phyloP scores from a whole-genome alignment of 2,113 vertebrate species.

The Myotis yumanensis region DNA sequence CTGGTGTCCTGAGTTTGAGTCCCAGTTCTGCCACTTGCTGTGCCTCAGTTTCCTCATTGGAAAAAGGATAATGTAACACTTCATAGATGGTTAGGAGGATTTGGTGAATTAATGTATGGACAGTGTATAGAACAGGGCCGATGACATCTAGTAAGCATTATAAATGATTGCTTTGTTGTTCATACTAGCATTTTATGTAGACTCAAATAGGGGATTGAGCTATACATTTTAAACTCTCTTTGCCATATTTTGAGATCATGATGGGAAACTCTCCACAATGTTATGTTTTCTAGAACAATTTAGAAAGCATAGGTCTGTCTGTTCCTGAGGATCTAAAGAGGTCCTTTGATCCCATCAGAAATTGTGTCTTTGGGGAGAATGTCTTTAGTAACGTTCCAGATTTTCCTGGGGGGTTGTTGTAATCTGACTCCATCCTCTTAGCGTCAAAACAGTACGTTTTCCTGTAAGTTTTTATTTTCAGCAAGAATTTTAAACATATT shows the following conservation, averaged over 20 bases:
- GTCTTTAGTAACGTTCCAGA: background rate
- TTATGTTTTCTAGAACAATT: background rate
- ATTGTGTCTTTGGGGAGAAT: background rate
- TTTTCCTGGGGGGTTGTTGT: background rate
- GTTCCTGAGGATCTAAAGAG: background rate
- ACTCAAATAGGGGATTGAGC: background rate
- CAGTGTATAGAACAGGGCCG: background rate
- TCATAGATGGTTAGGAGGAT: background rate
- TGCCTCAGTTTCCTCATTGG: background rate
- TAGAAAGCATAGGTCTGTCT: background rate
- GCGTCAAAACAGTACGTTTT: background rate
- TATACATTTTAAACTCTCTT: background rate
- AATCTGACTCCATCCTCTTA: background rate
- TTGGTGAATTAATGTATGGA: background rate
- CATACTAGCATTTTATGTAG: background rate
- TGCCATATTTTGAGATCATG: background rate
- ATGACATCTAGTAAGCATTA: background rate
- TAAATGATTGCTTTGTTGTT: background rate
- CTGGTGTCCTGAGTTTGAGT: background rate
- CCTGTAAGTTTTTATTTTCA: slow-evolving; percentile 4
- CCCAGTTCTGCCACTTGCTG: background rate
- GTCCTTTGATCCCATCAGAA: background rate
- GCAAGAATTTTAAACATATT: slow-evolving; percentile 28
- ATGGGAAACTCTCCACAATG: background rate
- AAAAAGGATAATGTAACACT: background rate